Base-by-base conservation (phyloP, 2,113 vertebrate species). In the Rynchops niger region DNA sequence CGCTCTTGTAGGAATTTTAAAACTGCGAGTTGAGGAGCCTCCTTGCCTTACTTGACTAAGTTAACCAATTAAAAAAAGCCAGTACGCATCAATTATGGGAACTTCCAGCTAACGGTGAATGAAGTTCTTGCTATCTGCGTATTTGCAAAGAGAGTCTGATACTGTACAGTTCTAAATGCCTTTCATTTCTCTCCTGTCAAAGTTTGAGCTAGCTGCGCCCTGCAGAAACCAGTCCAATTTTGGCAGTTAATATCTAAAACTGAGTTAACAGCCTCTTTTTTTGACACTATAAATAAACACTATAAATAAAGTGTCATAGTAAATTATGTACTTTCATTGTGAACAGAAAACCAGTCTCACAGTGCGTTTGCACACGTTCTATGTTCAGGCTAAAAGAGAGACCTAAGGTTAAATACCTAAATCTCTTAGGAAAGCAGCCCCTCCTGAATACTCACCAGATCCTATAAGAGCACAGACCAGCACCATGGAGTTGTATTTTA, bases 401-500 rank as follows among this genome's bases (percentile, higher is more conserved):
- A 89, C 27, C 32, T 47, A 12, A 27, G 22, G 65, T 73, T 81
- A 58, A 56, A 74, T 11, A 62, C 25, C 23, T 23, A 42, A 45
- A 71, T 52, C 16, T 76, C 40, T n/a, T 29, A 3, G 40, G 59
- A 74, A 86, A 92, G 81, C 42, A 71, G 30, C 55, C 47, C 67
- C 45, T 81, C 89, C 47, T 26, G 38, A 92, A 87, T 76, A 95
- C 98, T 97, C 94, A 99, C 99, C 99, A 96, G 99, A 99, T 80
- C 99, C 99, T 99, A 99, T 99, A 83, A 99, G 98, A 13, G 99
- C 98, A 97, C 99, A 99, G 98, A 99, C 99, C 97, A 99, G 98
- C 90, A 99, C 99, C 99, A 99, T 99, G 79, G 99, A 99, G 98
- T 99, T 99, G 91, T 99, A 99, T 88, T 99, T 99, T 86, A 99